Evolutionary conservation across 2,797 vertebrate genomes (phyloP), one percentile per base, ranked within the genome.

Genomic region (Crenuchus spilurus): DNA sequence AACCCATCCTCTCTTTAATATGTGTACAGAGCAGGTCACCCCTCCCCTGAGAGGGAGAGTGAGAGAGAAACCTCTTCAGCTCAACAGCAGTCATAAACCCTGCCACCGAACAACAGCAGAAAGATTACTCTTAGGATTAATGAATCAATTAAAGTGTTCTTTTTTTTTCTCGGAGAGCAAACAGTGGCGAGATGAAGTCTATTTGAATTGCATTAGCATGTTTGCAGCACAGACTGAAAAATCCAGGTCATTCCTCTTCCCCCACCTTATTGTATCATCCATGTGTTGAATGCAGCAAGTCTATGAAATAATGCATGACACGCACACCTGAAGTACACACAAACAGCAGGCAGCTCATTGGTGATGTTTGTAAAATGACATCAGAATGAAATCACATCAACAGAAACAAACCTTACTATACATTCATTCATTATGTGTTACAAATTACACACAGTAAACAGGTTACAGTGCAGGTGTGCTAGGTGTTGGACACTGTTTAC

Each of bases 171-270:
- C 39, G 63, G 33, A 68, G 28, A 24, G 41, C 39, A 67, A 65
- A 58, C 60, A 48, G 51, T 55, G 67, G 58, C 44, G 22, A 65
- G 58, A 72, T 70, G 24, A 76, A 46, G 28, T 58, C 69, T 73
- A 76, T 76, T 44, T 73, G 64, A 54, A 74, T 63, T 74, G 63
- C 51, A 78, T 73, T 63, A 74, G 48, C 64, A 74, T 63, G 58
- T 80, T 61, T 77, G 57, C 74, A 70, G 42, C 65, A 26, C 48
- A 70, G 70, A 70, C 13, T 64, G 30, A 52, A 57, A n/a, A 55
- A 30, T n/a, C 31, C 20, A 44, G 28, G 51, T 65, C 63, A 62
- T 72, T 72, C 63, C 70, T 35, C 28, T 44, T 68, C 9, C 9
- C 16, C 33, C n/a, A n/a, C n/a, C n/a, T n/a, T n/a, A n/a, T n/a